Evolutionary conservation across 2,797 vertebrate genomes (phyloP).

Genomic region (Macrochelys suwanniensis): DNA sequence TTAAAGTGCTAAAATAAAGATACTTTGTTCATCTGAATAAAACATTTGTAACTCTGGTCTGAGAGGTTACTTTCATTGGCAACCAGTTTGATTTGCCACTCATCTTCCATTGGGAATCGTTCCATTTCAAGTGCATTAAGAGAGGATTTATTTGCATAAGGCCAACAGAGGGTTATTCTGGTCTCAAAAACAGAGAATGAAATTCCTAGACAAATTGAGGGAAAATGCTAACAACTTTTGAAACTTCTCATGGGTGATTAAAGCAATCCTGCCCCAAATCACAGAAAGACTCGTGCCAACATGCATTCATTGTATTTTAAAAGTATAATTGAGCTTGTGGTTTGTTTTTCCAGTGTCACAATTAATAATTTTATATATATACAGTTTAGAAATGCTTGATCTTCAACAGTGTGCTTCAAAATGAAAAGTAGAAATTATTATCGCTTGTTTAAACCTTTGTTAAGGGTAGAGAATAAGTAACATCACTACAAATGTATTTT

Average conservation of each 20-base stretch:
- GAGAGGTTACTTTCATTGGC: constrained; percentile 70
- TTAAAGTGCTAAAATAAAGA: constrained; percentile 77
- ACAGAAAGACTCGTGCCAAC: constrained; percentile 20
- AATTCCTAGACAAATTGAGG: constrained; percentile 59
- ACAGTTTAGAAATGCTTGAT: neutral
- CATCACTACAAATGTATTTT: neutral
- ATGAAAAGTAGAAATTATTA: constrained; percentile 22
- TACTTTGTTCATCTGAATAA: constrained; percentile 75
- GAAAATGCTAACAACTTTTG: constrained; percentile 70
- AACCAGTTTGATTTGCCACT: constrained; percentile 75
- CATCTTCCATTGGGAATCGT: constrained; percentile 68
- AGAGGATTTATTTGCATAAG: constrained; percentile 78
- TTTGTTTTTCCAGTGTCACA: constrained; percentile 32
- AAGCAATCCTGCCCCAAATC: constrained; percentile 46
- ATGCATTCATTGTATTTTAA: neutral
- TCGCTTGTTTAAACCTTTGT: neutral
- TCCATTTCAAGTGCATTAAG: constrained; percentile 71
- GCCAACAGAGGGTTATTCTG: constrained; percentile 68
- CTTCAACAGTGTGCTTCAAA: constrained; percentile 26
- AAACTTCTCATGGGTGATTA: constrained; percentile 69
- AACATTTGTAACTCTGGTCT: constrained; percentile 73
- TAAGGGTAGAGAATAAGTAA: neutral
- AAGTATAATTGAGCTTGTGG: constrained; percentile 20
- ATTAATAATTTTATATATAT: constrained; percentile 12
- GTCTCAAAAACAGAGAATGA: constrained; percentile 49